Conservation (phyloP, 2,797 vertebrate genomes). For the Garrulus glandarius region DNA sequence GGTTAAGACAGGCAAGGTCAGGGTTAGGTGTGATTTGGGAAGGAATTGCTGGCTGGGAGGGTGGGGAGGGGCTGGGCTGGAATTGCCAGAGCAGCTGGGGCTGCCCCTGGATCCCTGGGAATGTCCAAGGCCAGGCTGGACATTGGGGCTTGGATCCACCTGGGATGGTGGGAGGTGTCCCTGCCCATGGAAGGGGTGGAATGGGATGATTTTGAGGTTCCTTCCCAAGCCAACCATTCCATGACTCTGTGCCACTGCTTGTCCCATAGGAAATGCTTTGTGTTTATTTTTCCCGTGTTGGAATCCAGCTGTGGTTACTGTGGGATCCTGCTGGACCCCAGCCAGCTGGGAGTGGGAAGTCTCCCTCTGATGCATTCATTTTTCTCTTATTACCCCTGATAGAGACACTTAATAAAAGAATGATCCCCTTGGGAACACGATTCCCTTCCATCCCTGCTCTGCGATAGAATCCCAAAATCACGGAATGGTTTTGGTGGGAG, state of each 20-base stretch:
- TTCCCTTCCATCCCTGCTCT: neutral
- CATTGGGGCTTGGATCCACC: fast-evolving
- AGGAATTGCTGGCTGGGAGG: neutral
- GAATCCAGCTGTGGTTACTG: neutral
- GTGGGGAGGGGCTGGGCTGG: neutral
- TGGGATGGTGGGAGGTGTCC: neutral
- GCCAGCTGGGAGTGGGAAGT: neutral
- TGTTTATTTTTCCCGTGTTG: neutral
- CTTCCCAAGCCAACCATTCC: neutral
- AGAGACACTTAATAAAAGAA: neutral
- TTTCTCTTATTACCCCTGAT: neutral
- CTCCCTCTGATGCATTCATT: neutral
- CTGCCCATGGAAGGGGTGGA: neutral
- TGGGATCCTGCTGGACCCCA: neutral
- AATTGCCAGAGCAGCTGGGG: neutral
- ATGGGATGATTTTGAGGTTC: neutral
- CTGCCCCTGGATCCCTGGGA: neutral
- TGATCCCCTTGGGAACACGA: neutral
- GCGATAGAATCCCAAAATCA: neutral
- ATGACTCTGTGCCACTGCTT: neutral
- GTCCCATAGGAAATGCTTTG: neutral
- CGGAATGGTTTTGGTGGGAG: neutral
- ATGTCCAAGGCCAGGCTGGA: neutral
- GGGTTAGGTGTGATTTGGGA: neutral
- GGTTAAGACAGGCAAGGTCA: neutral